Base-by-base conservation (phyloP, 1,140 invertebrate genomes). In the Lethrus apterus region DNA sequence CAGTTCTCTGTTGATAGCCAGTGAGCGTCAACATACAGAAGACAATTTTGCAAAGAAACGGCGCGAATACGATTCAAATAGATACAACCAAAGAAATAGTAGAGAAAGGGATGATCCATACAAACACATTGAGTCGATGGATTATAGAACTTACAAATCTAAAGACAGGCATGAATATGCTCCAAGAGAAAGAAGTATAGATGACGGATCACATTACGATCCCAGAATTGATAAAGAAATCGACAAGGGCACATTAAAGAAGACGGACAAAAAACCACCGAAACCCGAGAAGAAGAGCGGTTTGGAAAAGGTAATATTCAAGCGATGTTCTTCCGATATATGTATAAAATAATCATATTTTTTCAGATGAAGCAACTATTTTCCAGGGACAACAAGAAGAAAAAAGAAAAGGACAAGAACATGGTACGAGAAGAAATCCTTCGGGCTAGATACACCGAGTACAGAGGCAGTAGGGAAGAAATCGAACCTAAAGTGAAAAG, bases 11-110 rank as follows among this genome's bases (percentile, higher is more conserved):
- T 74, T 81, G 48, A 74, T 81, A 41, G 77, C 75, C n/a, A 77
- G 74, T 50, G 80, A 83, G 54, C 68, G 77, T 38, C 70, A 76
- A 46, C 79, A 81, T 51, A 79, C 79, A 9, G 79, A 81, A 70
- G 67, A 76, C 35, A 74, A 71, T 41, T 67, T 70, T 57, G 65
- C 68, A 32, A 65, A 66, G 51, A 70, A 70, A 50, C 64, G 59
- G 34, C 62, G 58, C 36, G 68, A 70, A 15, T 69, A 68, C 44
- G 65, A 62, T 47, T 65, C 55, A 13, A 58, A 64, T 36, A 43
- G 56, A 30, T 49, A 42, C 3, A 49, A 57, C 23, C 44, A 49
- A 10, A 46, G 50, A 18, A 54, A 58, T 11, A 51, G 47, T 23
- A 55, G 23, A 34, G 51, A 59, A 36, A 43, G 8, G 14, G 55